Conservation (phyloP, 2,888 invertebrate species). For the Heliconius erato region DNA sequence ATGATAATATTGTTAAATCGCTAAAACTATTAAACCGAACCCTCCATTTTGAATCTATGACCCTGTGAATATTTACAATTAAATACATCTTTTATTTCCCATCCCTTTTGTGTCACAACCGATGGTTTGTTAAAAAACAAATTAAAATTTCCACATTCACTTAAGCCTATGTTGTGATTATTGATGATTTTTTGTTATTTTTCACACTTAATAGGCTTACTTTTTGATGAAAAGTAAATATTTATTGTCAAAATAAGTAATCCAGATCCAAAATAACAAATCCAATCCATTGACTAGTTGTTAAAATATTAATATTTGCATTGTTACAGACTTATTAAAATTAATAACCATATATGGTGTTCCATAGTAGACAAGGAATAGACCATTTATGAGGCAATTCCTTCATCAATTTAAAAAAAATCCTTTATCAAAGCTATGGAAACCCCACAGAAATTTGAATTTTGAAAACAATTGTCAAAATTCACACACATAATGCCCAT, state of each 20-base stretch:
- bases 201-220: not conserved
- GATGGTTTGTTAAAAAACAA: not conserved
- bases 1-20: not conserved
- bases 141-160: not conserved
- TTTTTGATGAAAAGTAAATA: not conserved
- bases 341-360: not conserved
- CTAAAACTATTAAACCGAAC: not conserved
- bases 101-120: conserved; percentile 25
- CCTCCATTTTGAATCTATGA: conserved; percentile 8
- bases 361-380: not conserved
- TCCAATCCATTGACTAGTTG: not conserved
- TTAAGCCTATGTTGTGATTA: not conserved
- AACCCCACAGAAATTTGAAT: not conserved
- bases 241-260: conserved; percentile 23
- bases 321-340: not conserved
- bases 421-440: not conserved
- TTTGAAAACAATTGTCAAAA: not conserved
- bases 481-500: conserved; percentile 5
- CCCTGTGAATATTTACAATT: conserved; percentile 26
- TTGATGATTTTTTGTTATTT: not conserved
- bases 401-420: not conserved
- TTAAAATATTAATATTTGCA: not conserved
- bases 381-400: not conserved
- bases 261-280: too few relatives aligned
- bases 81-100: not conserved